A percentile compares a stretch with the other conserved stretches of the same genome.
Evolutionary conservation across 2,113 vertebrate genomes (phyloP).

Genomic region (Phoenicopterus ruber): DNA sequence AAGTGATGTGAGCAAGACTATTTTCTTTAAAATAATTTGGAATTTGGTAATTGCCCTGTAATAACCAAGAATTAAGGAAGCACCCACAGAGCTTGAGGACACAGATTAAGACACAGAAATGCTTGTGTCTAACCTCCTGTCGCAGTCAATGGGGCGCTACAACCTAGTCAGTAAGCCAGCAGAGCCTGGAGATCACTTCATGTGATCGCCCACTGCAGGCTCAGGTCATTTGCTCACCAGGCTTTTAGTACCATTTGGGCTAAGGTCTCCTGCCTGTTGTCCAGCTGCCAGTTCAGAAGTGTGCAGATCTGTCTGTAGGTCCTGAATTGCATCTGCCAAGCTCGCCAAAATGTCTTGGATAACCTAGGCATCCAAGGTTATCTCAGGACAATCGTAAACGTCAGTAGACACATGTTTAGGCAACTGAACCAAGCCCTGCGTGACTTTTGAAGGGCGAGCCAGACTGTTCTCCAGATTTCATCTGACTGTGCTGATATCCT

Average conservation of each 20-base stretch:
- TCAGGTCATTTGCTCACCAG: neutral
- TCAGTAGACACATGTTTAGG: neutral
- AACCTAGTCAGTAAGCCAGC: neutral
- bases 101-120: neutral
- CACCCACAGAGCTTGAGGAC: neutral
- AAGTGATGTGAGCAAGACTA: neutral
- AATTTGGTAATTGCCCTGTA: neutral
- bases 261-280: neutral
- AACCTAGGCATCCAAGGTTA: neutral
- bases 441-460: neutral
- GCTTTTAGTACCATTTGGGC: neutral
- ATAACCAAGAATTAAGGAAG: neutral
- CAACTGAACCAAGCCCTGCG: neutral
- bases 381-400: neutral
- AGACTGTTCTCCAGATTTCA: neutral
- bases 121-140: neutral
- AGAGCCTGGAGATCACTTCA: neutral
- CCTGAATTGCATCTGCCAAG: neutral
- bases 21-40: neutral
- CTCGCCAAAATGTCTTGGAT: neutral
- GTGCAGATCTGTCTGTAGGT: neutral
- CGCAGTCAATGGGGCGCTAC: neutral
- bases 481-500: neutral
- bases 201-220: neutral
- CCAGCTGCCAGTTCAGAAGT: neutral